A percentile compares a stretch with the other conserved stretches of the same genome.
phyloP scores from a whole-genome alignment of 2,113 vertebrate genomes.

The Vulpes ferrilata region DNA sequence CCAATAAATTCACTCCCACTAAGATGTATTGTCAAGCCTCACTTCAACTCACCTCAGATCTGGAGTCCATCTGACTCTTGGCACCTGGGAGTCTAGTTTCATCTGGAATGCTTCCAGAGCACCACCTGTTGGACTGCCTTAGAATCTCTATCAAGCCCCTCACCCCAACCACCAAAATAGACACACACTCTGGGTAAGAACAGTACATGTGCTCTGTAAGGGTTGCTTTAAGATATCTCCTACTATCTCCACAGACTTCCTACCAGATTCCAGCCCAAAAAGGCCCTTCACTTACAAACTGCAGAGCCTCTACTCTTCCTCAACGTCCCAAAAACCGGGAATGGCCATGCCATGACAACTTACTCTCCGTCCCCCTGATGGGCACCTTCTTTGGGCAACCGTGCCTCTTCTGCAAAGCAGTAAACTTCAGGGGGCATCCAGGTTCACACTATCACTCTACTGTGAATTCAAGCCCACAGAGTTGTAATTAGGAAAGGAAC shows the following conservation, averaged over 20 bases:
- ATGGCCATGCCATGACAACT: background rate
- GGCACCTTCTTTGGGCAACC: background rate
- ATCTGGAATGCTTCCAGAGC: background rate
- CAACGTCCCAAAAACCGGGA: background rate
- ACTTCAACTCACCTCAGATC: background rate
- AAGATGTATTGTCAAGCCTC: background rate
- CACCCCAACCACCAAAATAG: background rate
- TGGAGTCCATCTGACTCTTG: background rate
- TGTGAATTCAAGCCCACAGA: background rate
- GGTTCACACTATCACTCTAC: background rate
- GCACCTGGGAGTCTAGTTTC: background rate
- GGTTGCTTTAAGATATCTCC: background rate
- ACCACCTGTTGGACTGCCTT: background rate
- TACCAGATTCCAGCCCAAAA: background rate
- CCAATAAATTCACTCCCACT: background rate
- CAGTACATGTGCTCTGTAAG: background rate
- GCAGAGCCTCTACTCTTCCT: background rate
- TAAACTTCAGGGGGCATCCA: background rate
- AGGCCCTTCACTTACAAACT: background rate
- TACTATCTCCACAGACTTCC: background rate
- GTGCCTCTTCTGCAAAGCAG: background rate
- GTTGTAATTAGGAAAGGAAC: background rate
- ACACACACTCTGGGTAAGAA: background rate
- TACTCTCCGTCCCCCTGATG: fast-evolving
- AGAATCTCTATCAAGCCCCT: background rate